phyloP scores from a whole-genome alignment of 2,888 invertebrate genomes.

The Andrena dorsata region DNA sequence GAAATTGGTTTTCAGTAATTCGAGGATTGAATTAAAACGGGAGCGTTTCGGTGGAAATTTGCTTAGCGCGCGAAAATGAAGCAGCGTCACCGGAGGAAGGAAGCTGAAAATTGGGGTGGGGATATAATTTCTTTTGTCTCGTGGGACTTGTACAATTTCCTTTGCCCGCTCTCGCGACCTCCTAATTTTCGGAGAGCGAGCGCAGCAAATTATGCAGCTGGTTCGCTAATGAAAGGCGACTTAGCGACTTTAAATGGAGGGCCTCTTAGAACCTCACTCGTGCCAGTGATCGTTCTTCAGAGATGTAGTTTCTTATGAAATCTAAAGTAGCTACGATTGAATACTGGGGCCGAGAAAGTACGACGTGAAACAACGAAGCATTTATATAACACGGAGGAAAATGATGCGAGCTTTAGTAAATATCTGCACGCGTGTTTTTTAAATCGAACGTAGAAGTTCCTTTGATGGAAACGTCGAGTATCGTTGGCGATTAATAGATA shows the following conservation, averaged over 20 bases:
- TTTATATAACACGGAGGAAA: too few species aligned
- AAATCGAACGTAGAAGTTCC: background rate
- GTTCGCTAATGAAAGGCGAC: conserved; percentile 14
- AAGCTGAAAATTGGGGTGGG: background rate
- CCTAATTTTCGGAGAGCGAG: background rate
- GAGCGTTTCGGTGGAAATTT: conserved; percentile 6
- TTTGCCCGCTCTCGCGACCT: background rate
- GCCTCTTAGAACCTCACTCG: background rate
- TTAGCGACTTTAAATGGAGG: conserved; percentile 10
- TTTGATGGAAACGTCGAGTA: conserved; percentile 43
- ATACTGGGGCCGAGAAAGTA: too few species aligned
- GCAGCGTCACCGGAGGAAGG: background rate
- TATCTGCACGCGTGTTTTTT: background rate
- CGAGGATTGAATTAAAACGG: background rate
- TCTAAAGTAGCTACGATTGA: conserved; percentile 7
- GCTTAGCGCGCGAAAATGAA: background rate
- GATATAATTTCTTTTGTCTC: conserved; percentile 6
- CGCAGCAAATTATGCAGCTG: conserved; percentile 12
- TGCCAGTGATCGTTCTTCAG: background rate
- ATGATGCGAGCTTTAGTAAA: too few species aligned
- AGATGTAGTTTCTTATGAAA: background rate
- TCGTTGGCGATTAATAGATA: conserved; percentile 50
- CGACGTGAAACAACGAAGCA: too few species aligned
- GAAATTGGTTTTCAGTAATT: background rate
- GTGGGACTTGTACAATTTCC: background rate